phyloP scores from a whole-genome alignment of 2,113 vertebrate species.

The Larimichthys polyactis region DNA sequence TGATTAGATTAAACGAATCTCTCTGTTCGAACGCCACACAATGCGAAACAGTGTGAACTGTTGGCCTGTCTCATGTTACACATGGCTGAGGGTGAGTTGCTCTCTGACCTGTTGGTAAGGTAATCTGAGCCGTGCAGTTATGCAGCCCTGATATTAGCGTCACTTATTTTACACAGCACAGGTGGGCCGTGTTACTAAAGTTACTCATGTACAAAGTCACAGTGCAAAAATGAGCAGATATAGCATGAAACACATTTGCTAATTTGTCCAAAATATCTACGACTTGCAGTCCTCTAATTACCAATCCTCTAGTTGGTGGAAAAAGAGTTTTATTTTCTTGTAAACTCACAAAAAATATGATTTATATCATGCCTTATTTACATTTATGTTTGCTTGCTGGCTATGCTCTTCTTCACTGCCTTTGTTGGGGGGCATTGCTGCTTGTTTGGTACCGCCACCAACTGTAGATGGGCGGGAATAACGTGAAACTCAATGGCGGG shows the following conservation, averaged over 20 bases:
- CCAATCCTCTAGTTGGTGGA: too few relatives aligned
- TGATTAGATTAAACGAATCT: constrained; percentile 2
- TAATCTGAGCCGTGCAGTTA: constrained; percentile 40
- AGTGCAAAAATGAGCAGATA: not conserved
- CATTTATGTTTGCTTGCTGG: not conserved
- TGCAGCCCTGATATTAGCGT: constrained; percentile 47
- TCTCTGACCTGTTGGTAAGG: constrained; percentile 48
- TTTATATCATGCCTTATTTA: not conserved
- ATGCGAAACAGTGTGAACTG: constrained; percentile 10
- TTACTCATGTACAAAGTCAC: not conserved
- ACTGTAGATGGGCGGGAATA: not conserved
- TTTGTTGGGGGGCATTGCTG: not conserved
- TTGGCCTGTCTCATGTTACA: constrained; percentile 50
- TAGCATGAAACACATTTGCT: not conserved
- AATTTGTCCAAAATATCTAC: not conserved
- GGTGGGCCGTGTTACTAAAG: constrained; percentile 39
- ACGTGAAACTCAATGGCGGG: too few relatives aligned
- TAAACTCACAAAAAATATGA: not conserved
- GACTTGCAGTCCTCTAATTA: not conserved
- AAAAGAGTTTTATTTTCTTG: too few relatives aligned
- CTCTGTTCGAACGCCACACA: constrained; percentile 15
- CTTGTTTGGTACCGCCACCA: not conserved
- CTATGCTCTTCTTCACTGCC: not conserved
- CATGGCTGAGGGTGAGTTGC: constrained; percentile 44
- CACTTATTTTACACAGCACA: constrained; percentile 54